Base-by-base conservation (phyloP, 2,888 invertebrate genomes). In the Eilema griseolum region DNA sequence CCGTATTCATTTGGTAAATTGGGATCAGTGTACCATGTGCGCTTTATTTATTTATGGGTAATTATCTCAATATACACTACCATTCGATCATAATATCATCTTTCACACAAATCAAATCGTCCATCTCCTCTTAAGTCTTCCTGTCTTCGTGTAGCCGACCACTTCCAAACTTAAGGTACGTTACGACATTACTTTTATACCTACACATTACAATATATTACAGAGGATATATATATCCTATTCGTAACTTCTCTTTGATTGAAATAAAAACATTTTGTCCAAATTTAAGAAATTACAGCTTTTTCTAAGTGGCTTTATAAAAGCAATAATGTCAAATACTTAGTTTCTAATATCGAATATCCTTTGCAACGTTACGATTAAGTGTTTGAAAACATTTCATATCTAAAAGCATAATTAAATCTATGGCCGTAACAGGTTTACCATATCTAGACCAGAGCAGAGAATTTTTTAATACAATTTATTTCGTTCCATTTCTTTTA, bases 401-500 rank as follows among this genome's bases (percentile, higher is more conserved):
- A 41, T 41, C 41, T 41, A 41, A 62, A 52, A 52, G 46, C n/a
- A 31, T 65, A 52, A 64, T 52, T 16, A 23, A 28, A 56, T 33
- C 24, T 33, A 65, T 33, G 31, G 56, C 10, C 23, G 16, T 61
- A 67, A 65, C 66, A 33, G 56, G 70, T 67, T 61, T 62, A 62
- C 24, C 56, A 10, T 56, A 67, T 46, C 46, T 59, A 67, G 59
- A 60, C 26, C 28, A 68, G 71, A 37, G 16, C 28, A 41, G 0
- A 64, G 26, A 66, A 52, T 16, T 61, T 66, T 66, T 70, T 69
- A 28, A 46, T 60, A 52, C 61, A 33, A 41, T 68, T 28, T 28
- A 71, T 72, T 76, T 79, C 60, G 57, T 75, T 77, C 72, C 70
- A 73, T 67, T 73, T 73, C 64, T 61, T 16, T 79, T 77, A 57